Evolutionary conservation across 1,140 invertebrate genomes (phyloP).

Genomic region (Anastatus disparis): DNA sequence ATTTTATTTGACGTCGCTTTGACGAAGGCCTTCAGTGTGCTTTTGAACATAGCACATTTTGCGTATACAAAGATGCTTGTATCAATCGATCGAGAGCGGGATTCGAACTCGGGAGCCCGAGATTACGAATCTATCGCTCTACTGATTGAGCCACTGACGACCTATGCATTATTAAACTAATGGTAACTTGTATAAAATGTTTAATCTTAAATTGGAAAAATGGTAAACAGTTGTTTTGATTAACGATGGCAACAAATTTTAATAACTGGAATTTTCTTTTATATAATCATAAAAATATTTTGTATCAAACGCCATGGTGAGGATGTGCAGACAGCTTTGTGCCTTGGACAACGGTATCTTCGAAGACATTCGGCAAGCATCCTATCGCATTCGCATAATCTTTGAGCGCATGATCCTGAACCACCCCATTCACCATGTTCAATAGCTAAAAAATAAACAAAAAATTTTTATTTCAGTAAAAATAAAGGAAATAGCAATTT

Average conservation of each 20-base stretch:
- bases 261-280: conserved; percentile 17
- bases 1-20: too few species aligned
- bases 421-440: conserved; percentile 75
- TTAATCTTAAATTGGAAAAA: background rate
- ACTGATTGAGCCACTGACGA: too few species aligned
- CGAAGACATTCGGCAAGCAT: conserved; percentile 82
- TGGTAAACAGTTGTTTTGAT: conserved; percentile 23
- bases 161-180: conserved; percentile 42
- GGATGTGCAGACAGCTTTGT: conserved; percentile 76
- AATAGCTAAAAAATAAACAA: conserved; percentile 69
- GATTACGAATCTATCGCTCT: too few species aligned
- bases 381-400: conserved; percentile 87
- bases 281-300: conserved; percentile 73
- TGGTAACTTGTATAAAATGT: conserved; percentile 24
- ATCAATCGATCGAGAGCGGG: too few species aligned
- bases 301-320: conserved; percentile 78
- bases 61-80: too few species aligned
- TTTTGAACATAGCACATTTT: too few species aligned
- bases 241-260: conserved; percentile 24
- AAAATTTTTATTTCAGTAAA: too few species aligned
- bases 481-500: too few species aligned
- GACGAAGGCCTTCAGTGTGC: too few species aligned
- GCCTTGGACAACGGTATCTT: conserved; percentile 78
- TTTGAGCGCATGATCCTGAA: conserved; percentile 76
- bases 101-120: too few species aligned